These are phyloP conservation scores for Formica selysi DNA, from an alignment of 1,140 invertebrate species.

Conservation along the genomic window DNA sequence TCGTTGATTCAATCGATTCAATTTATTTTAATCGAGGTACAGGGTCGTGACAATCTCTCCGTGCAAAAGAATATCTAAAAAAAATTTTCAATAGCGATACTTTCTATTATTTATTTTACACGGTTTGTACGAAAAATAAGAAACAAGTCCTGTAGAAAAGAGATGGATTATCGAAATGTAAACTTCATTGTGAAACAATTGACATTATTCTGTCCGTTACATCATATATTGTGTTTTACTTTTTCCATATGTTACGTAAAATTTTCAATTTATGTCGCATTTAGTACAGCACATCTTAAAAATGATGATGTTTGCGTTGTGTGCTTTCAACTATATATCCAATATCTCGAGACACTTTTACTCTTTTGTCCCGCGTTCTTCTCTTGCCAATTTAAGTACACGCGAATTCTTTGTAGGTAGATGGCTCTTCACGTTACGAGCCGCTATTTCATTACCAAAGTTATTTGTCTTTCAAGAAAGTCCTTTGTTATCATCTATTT, in stretches of 20 bases:
- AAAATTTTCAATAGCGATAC: constrained; percentile 38
- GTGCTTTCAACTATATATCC: neutral
- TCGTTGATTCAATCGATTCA: constrained; percentile 62
- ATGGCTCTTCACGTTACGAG: constrained; percentile 32
- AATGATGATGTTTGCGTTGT: constrained; percentile 23
- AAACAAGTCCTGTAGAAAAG: neutral
- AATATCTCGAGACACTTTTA: constrained; percentile 18
- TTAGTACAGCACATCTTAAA: neutral
- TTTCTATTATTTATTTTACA: constrained; percentile 31
- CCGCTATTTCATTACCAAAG: constrained; percentile 59
- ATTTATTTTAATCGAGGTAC: constrained; percentile 62
- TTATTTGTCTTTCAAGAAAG: constrained; percentile 58
- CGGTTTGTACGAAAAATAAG: neutral
- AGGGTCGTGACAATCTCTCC: constrained; percentile 44
- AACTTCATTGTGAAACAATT: constrained; percentile 13
- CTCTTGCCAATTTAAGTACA: constrained; percentile 40
- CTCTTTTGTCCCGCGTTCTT: constrained; percentile 12
- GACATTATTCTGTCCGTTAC: neutral
- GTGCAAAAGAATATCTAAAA: constrained; percentile 45
- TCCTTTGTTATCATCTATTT: constrained; percentile 42
- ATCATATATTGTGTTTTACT: neutral
- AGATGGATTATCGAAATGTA: constrained; percentile 5
- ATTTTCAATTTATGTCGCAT: constrained; percentile 15
- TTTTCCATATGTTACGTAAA: neutral
- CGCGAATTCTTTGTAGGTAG: constrained; percentile 43